Percentiles rank a stretch among this genome's conserved stretches.
phyloP scores from a whole-genome alignment of 53 echinoderm and acorn worm genomes.

The Patiria pectinifera region DNA sequence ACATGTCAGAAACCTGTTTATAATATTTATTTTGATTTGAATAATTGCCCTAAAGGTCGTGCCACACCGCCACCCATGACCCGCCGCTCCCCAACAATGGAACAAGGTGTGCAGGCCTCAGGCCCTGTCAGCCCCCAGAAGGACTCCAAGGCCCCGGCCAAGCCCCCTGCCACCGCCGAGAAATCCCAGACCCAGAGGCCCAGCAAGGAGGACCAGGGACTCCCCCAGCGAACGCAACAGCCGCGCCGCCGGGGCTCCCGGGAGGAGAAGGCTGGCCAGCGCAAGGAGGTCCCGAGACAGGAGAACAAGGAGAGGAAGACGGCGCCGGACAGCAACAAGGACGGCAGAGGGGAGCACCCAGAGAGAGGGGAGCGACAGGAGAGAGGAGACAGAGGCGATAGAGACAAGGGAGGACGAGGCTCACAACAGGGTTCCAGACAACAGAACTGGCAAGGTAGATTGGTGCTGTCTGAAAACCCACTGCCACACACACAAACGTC shows the following conservation, averaged over 20 bases:
- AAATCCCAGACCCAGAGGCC: slow-evolving; percentile 25
- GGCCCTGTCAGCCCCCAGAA: slow-evolving; percentile 79
- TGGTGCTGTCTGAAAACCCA: not conserved
- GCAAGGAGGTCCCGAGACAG: slow-evolving; percentile 59
- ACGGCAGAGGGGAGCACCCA: slow-evolving; percentile 26
- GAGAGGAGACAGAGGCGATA: slow-evolving; percentile 31
- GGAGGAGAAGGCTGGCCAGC: slow-evolving; percentile 56
- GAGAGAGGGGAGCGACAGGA: slow-evolving; percentile 19
- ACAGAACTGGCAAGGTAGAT: slow-evolving; percentile 52
- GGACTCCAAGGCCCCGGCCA: slow-evolving; percentile 17
- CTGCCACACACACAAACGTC: not conserved
- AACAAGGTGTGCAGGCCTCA: slow-evolving; percentile 96
- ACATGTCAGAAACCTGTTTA: no score
- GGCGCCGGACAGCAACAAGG: slow-evolving; percentile 48
- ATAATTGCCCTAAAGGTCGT: slow-evolving; percentile 19
- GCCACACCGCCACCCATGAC: slow-evolving; percentile 81
- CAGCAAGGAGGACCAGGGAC: slow-evolving; percentile 55
- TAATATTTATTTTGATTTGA: no score
- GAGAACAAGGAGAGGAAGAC: slow-evolving; percentile 54
- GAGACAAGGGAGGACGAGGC: slow-evolving; percentile 30
- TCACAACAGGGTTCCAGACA: slow-evolving; percentile 51
- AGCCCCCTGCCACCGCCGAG: slow-evolving; percentile 3
- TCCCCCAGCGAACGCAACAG: slow-evolving; percentile 45
- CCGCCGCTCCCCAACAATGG: slow-evolving; percentile 94
- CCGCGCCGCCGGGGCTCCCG: slow-evolving; percentile 57